phyloP scores from a whole-genome alignment of 2,797 vertebrate genomes.

The Scomberomorus guttatus region DNA sequence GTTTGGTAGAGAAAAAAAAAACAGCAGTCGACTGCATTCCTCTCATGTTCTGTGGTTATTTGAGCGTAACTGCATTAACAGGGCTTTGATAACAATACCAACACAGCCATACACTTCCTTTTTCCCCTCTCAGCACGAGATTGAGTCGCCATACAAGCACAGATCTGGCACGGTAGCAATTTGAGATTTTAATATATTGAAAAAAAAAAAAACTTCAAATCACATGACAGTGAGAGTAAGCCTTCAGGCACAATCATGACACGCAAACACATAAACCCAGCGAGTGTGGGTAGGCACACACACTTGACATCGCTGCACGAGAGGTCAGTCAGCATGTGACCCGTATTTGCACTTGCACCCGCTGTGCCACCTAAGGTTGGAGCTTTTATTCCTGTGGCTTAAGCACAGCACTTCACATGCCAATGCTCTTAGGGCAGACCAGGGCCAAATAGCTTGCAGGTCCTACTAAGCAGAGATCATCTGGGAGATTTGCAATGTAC shows the following conservation, averaged over 20 bases:
- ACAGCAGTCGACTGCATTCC: constrained; percentile 72
- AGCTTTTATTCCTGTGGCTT: constrained; percentile 66
- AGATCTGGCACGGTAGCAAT: background rate
- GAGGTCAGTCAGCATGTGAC: constrained; percentile 59
- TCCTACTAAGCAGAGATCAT: constrained; percentile 78
- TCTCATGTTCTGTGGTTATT: constrained; percentile 67
- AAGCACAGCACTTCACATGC: constrained; percentile 62
- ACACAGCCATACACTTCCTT: constrained; percentile 41
- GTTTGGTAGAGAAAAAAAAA: constrained; percentile 40
- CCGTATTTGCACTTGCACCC: constrained; percentile 45
- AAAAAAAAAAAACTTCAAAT: constrained; percentile 4
- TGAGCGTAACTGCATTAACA: constrained; percentile 68
- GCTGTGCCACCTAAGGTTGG: constrained; percentile 60
- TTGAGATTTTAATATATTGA: constrained; percentile 15
- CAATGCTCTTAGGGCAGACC: constrained; percentile 67
- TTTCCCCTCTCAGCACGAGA: background rate
- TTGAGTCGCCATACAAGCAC: background rate
- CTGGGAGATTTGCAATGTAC: constrained; percentile 82
- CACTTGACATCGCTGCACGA: constrained; percentile 46
- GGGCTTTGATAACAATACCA: constrained; percentile 66
- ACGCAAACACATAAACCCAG: constrained; percentile 24
- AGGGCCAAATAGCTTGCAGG: constrained; percentile 69
- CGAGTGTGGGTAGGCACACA: background rate
- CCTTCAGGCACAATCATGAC: constrained; percentile 10
- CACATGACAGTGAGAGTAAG: constrained; percentile 3